These are phyloP conservation scores for Drosophila koepferae DNA, from an alignment of 2,888 invertebrate species.

Conservation along the genomic window DNA sequence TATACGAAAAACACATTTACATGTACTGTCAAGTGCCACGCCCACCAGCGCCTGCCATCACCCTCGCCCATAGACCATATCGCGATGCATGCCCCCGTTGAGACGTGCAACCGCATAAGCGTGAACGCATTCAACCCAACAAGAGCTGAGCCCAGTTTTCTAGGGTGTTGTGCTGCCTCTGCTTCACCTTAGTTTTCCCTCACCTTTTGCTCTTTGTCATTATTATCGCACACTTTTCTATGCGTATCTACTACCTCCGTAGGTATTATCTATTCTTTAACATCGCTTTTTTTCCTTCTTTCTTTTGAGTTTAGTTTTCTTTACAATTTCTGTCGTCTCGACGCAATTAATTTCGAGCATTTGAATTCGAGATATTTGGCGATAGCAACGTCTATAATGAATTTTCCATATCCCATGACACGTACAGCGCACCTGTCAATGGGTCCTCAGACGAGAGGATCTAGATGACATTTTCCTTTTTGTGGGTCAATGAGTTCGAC, in stretches of 20 bases:
- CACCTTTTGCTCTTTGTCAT: constrained; percentile 13
- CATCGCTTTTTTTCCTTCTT: constrained; percentile 13
- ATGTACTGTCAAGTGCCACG: constrained; percentile 67
- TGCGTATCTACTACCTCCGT: constrained; percentile 47
- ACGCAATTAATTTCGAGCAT: constrained; percentile 75
- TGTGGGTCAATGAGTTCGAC: constrained; percentile 64
- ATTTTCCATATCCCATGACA: constrained; percentile 49
- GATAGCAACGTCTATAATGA: constrained; percentile 54
- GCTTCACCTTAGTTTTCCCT: neutral
- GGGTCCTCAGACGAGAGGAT: constrained; percentile 27
- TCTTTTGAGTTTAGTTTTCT: constrained; percentile 12
- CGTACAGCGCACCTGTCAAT: constrained; percentile 44
- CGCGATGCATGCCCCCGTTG: constrained; percentile 62
- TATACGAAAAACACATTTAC: constrained; percentile 47
- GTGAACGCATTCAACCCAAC: constrained; percentile 28
- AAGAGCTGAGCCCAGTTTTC: constrained; percentile 26
- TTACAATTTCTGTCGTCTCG: constrained; percentile 24
- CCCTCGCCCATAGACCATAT: constrained; percentile 39
- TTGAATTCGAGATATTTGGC: constrained; percentile 59
- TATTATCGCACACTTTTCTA: constrained; percentile 47
- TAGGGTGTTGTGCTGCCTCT: constrained; percentile 29
- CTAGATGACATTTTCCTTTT: constrained; percentile 30
- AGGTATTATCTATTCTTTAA: constrained; percentile 62
- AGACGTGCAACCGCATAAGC: constrained; percentile 73
- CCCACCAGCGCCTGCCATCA: neutral